Percentiles rank a stretch among this genome's conserved stretches.
phyloP scores from a whole-genome alignment of 2,888 invertebrate species.

The Dasysyrphus albostriatus region DNA sequence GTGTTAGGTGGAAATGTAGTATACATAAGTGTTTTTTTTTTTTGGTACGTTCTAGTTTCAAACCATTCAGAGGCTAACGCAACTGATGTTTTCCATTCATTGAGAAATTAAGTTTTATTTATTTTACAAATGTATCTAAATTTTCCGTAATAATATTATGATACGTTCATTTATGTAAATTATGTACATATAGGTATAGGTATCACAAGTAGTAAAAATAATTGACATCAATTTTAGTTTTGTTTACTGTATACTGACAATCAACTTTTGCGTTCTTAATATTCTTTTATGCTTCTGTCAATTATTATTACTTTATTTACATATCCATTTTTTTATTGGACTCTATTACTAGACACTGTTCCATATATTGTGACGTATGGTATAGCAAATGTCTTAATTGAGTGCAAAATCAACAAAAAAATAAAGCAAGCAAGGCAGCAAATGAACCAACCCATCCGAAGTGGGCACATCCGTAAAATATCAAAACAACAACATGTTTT shows the following conservation, averaged over 20 bases:
- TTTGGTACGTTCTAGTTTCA: too few relatives aligned
- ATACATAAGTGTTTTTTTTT: too few relatives aligned
- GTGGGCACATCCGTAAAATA: constrained; percentile 55
- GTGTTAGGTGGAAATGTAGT: too few relatives aligned
- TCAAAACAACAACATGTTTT: constrained; percentile 48
- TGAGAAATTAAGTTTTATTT: too few relatives aligned
- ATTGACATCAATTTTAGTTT: background rate
- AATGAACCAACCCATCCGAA: background rate
- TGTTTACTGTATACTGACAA: background rate
- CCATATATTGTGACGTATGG: background rate
- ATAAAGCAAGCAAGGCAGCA: constrained; percentile 13
- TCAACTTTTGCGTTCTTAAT: background rate
- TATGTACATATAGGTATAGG: too few relatives aligned
- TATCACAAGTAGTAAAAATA: background rate
- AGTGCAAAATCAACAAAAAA: constrained; percentile 47
- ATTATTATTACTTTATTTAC: background rate
- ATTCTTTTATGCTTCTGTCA: background rate
- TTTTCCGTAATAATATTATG: too few relatives aligned
- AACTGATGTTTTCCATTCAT: too few relatives aligned
- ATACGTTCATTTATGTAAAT: background rate
- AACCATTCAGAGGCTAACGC: too few relatives aligned
- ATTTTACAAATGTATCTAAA: too few relatives aligned
- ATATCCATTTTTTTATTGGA: background rate
- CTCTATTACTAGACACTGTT: background rate
- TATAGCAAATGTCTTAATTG: constrained; percentile 10